Evolutionary conservation across 1,140 invertebrate species (phyloP).

Genomic region (Anagrus nilaparvatae): DNA sequence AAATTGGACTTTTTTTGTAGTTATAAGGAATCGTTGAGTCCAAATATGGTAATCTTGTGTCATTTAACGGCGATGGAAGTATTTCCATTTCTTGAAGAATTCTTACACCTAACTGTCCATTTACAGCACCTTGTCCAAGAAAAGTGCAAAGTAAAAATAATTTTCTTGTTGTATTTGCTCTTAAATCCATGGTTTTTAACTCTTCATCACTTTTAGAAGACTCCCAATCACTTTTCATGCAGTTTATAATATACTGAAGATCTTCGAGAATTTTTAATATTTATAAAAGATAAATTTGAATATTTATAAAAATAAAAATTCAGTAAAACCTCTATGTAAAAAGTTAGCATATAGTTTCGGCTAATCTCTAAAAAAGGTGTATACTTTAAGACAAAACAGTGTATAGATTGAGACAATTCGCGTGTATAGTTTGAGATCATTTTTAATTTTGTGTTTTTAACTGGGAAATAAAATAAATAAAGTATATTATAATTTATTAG

Average conservation of each 20-base stretch:
- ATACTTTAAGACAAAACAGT: too few relatives aligned
- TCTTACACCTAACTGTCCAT: not conserved
- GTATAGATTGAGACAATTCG: too few relatives aligned
- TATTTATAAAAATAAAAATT: not conserved
- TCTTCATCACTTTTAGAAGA: not conserved
- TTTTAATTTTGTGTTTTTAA: too few relatives aligned
- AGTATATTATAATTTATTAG: too few relatives aligned
- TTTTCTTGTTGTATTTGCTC: not conserved
- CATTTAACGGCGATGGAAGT: not conserved
- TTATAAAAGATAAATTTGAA: constrained; percentile 1
- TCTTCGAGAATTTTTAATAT: constrained; percentile 1
- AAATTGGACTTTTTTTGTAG: constrained; percentile 5
- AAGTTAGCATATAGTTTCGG: too few relatives aligned
- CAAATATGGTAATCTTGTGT: not conserved
- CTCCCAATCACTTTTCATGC: constrained; percentile 6
- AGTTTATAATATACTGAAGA: not conserved
- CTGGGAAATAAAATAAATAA: too few relatives aligned
- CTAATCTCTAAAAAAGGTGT: too few relatives aligned
- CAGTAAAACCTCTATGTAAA: too few relatives aligned
- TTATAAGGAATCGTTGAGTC: constrained; percentile 9
- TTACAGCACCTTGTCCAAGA: not conserved
- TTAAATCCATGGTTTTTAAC: not conserved
- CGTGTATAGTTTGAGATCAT: too few relatives aligned
- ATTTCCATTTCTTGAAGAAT: constrained; percentile 4
- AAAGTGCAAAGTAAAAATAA: not conserved